phyloP scores from a whole-genome alignment of 2,113 vertebrate species.

The Psittacus erithacus region DNA sequence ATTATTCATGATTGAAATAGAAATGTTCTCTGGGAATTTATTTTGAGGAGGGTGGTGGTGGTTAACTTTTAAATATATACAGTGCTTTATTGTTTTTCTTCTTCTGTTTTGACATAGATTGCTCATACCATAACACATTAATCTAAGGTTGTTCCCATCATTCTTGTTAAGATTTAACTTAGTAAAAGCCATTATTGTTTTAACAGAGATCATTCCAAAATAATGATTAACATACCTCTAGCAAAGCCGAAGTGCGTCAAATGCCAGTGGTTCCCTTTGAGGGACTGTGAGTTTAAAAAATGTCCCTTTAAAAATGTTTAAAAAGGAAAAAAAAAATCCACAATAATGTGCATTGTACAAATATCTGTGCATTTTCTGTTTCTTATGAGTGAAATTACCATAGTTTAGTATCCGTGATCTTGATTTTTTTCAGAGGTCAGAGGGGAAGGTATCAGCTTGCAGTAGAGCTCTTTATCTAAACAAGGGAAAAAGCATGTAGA shows the following conservation, averaged over 20 bases:
- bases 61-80: background rate
- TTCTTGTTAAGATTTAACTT: conserved; percentile 56
- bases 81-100: background rate
- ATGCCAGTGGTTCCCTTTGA: background rate
- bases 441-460: background rate
- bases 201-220: conserved; percentile 16
- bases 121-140: background rate
- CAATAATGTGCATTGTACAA: background rate
- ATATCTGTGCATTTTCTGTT: background rate
- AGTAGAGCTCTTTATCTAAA: background rate
- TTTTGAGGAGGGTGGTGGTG: background rate
- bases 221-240: conserved; percentile 43
- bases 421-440: background rate
- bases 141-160: background rate
- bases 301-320: background rate
- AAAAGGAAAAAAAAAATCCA: background rate
- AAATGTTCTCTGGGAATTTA: background rate
- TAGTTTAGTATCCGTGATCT: background rate
- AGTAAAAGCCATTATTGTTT: background rate
- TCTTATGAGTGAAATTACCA: background rate
- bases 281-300: background rate
- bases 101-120: background rate
- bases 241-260: background rate
- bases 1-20: background rate
- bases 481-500: background rate